Evolutionary conservation across 2,113 vertebrate genomes (phyloP).

Genomic region (Sturnira hondurensis): DNA sequence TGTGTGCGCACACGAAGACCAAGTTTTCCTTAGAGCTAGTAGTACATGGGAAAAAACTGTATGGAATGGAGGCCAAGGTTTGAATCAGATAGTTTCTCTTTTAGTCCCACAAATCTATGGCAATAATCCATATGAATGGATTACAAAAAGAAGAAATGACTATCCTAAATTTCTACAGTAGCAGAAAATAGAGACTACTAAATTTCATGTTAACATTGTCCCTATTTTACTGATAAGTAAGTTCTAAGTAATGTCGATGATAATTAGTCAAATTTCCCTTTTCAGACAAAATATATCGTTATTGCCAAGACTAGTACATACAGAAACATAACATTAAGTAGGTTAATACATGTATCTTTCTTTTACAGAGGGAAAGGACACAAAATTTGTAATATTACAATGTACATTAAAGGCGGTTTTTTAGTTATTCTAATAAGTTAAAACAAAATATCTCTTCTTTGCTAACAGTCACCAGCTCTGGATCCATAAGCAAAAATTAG

Average conservation of each 20-base stretch:
- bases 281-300: conserved; percentile 15
- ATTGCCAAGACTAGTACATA: not conserved
- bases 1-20: not conserved
- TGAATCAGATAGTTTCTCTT: not conserved
- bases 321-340: not conserved
- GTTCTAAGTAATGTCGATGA: conserved; percentile 2
- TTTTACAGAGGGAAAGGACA: conserved; percentile 21
- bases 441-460: conserved; percentile 38
- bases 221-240: conserved; percentile 39
- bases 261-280: conserved; percentile 19
- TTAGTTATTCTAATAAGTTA: not conserved
- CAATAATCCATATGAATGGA: conserved; percentile 25
- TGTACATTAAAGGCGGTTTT: not conserved
- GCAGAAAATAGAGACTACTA: not conserved
- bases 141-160: conserved; percentile 3
- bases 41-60: not conserved
- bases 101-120: not conserved
- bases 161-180: not conserved
- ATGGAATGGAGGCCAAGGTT: not conserved
- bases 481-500: not conserved
- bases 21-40: not conserved
- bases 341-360: conserved; percentile 7
- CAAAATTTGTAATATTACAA: conserved; percentile 31
- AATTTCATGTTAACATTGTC: not conserved
- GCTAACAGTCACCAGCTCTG: not conserved